Evolutionary conservation across 2,888 invertebrate genomes (phyloP).

Genomic region (Noctua pronuba): DNA sequence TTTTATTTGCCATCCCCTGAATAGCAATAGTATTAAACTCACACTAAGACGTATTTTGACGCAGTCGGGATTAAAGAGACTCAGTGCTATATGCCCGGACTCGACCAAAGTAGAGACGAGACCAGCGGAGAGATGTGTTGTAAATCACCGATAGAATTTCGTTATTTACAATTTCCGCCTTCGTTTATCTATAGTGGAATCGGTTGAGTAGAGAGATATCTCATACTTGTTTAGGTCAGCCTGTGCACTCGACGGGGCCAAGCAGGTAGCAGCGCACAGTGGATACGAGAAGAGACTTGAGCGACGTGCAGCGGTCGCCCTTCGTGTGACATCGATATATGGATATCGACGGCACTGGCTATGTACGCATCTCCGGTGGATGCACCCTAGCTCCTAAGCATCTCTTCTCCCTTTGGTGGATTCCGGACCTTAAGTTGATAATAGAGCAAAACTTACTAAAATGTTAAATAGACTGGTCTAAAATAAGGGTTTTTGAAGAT

Average conservation of each 20-base stretch:
- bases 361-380: not conserved
- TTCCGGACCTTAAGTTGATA: not conserved
- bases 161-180: not conserved
- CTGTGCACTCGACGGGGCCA: not conserved
- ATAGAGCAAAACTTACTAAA: not conserved
- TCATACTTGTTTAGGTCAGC: not conserved
- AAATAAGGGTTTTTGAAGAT: not conserved
- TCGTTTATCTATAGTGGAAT: not conserved
- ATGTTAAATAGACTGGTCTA: not conserved
- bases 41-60: not conserved
- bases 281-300: not conserved
- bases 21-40: not conserved
- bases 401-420: not conserved
- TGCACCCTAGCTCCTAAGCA: not conserved
- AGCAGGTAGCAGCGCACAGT: not conserved
- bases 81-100: not conserved
- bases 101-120: not conserved
- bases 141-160: not conserved
- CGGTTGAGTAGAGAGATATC: not conserved
- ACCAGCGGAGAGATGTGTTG: not conserved
- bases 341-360: no score
- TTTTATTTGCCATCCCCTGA: slow-evolving; percentile 31
- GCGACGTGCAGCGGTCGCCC: not conserved
- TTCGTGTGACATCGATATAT: not conserved
- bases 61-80: not conserved